phyloP scores from a whole-genome alignment of 2,888 invertebrate species.

The Ceraclea dissimilis region DNA sequence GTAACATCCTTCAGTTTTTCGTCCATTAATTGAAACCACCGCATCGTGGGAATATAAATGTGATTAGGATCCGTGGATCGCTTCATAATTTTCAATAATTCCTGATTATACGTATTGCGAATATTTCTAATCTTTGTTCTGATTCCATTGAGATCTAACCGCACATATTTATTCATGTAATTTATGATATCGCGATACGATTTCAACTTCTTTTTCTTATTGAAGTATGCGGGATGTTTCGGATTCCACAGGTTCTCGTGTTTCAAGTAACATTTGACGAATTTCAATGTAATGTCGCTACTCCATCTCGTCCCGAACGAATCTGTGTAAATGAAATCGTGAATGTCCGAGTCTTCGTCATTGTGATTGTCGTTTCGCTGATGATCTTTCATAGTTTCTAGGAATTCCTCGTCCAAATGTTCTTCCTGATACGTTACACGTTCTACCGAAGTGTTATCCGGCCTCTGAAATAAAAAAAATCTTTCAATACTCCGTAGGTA shows the following conservation, averaged over 20 bases:
- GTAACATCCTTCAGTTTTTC: constrained; percentile 12
- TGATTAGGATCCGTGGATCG: constrained; percentile 16
- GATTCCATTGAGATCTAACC: constrained; percentile 11
- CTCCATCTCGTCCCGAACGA: constrained; percentile 33
- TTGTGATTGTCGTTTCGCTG: not conserved
- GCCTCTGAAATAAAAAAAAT: not conserved
- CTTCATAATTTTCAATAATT: constrained; percentile 15
- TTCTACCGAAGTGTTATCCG: not conserved
- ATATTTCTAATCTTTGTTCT: constrained; percentile 18
- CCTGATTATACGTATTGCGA: constrained; percentile 16
- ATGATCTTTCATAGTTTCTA: not conserved
- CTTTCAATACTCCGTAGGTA: not conserved
- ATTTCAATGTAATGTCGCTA: constrained; percentile 41
- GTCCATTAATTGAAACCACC: constrained; percentile 18
- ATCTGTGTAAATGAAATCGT: not conserved
- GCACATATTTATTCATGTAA: constrained; percentile 8
- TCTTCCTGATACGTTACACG: not conserved
- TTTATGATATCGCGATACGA: constrained; percentile 31
- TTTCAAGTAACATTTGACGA: constrained; percentile 44
- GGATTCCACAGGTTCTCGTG: constrained; percentile 47
- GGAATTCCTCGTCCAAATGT: not conserved
- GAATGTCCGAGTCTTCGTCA: not conserved
- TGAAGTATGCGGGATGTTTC: constrained; percentile 37
- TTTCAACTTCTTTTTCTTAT: constrained; percentile 36
- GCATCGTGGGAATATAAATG: constrained; percentile 13